phyloP scores from a whole-genome alignment of 2,113 vertebrate genomes.

The Terrapene triunguis region DNA sequence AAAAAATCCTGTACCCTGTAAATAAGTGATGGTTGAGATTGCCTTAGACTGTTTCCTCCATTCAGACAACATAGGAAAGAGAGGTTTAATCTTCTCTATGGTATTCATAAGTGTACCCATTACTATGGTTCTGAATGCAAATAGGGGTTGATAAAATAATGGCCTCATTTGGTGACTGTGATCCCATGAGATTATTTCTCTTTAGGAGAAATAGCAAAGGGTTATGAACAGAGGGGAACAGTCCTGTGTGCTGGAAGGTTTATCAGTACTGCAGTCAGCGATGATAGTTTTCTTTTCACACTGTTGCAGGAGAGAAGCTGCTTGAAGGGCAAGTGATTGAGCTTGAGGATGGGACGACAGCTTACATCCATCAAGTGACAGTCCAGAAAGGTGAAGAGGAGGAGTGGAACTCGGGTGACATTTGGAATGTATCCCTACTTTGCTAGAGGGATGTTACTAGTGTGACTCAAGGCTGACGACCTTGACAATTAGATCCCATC shows the following conservation, averaged over 20 bases:
- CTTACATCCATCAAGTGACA: constrained; percentile 85
- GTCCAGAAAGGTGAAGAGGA: constrained; percentile 84
- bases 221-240: not conserved
- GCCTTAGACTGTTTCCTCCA: not conserved
- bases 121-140: not conserved
- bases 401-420: not conserved
- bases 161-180: not conserved
- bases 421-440: not conserved
- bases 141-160: not conserved
- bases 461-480: not conserved
- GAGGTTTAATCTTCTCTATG: not conserved
- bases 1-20: not conserved
- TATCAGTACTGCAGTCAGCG: not conserved
- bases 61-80: not conserved
- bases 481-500: not conserved
- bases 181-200: not conserved
- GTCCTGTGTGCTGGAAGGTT: fast-evolving
- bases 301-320: constrained; percentile 81
- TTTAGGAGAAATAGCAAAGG: not conserved
- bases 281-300: not conserved
- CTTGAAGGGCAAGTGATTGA: constrained; percentile 86
- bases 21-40: not conserved
- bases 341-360: constrained; percentile 86
- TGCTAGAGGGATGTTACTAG: not conserved
- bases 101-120: not conserved